These are phyloP conservation scores for Perizoma affinitatum DNA, from an alignment of 2,888 invertebrate species.

Conservation along the genomic window DNA sequence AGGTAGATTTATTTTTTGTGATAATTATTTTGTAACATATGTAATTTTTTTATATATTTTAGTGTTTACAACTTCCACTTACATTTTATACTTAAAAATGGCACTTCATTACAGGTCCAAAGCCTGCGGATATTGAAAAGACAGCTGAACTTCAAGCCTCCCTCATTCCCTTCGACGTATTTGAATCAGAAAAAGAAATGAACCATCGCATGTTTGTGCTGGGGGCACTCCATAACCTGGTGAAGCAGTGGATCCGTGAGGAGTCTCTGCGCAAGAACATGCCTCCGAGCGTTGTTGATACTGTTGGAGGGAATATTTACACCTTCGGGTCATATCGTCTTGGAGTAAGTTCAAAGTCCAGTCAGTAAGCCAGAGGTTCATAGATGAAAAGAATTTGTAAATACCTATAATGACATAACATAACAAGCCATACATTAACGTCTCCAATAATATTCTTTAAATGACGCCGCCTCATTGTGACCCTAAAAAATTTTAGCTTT, in stretches of 20 bases:
- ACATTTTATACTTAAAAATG: too few relatives aligned
- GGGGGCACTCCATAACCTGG: slow-evolving; percentile 94
- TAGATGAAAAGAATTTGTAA: too few relatives aligned
- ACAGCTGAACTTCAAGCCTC: slow-evolving; percentile 91
- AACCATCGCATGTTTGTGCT: slow-evolving; percentile 94
- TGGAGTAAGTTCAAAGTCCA: slow-evolving; percentile 85
- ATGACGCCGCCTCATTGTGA: too few relatives aligned
- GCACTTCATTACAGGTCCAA: slow-evolving; percentile 80
- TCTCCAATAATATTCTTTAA: too few relatives aligned
- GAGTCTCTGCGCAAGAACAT: slow-evolving; percentile 95
- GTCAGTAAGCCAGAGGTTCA: too few relatives aligned
- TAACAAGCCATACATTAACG: too few relatives aligned
- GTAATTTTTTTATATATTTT: too few relatives aligned
- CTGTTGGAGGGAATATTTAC: slow-evolving; percentile 98
- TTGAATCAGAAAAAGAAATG: slow-evolving; percentile 95
- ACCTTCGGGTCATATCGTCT: slow-evolving; percentile 99
- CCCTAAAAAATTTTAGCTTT: too few relatives aligned
- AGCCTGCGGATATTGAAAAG: slow-evolving; percentile 89
- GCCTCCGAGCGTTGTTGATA: slow-evolving; percentile 94
- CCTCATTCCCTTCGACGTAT: slow-evolving; percentile 93
- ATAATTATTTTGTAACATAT: too few relatives aligned
- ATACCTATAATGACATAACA: too few relatives aligned
- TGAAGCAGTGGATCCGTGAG: slow-evolving; percentile 97
- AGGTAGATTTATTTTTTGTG: too few relatives aligned
- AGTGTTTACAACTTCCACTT: too few relatives aligned